Conservation (phyloP, 2,113 vertebrate species). For the Siphamia tubifer region DNA sequence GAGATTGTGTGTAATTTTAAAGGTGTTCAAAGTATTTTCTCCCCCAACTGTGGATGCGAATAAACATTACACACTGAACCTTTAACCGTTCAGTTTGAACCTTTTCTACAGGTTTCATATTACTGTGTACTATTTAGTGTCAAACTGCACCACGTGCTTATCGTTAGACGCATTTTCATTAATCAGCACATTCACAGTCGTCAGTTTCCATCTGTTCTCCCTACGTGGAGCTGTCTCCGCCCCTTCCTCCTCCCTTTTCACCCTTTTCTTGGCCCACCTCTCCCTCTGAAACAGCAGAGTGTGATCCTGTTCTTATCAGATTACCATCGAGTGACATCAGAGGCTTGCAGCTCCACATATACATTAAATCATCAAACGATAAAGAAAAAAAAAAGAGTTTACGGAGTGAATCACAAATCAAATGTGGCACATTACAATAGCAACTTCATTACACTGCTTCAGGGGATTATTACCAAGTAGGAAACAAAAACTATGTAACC, state of each 20-base stretch:
- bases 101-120: no score
- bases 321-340: constrained; percentile 41
- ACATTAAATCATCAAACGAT: constrained; percentile 2
- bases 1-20: no score
- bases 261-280: no score
- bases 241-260: background rate
- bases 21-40: no score
- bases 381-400: background rate
- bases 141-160: no score
- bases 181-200: background rate
- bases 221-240: background rate
- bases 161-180: background rate
- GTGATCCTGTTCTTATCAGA: constrained; percentile 32
- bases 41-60: no score
- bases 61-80: no score
- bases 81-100: no score
- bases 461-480: background rate
- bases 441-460: background rate
- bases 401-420: background rate
- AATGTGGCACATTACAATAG: background rate
- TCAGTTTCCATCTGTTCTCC: background rate
- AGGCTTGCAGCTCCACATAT: constrained; percentile 33
- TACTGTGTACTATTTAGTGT: no score
- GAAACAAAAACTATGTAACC: background rate
- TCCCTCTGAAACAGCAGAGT: background rate